These are phyloP conservation scores for Tanytarsus gracilentus DNA, from an alignment of 2,888 invertebrate species.

Conservation along the genomic window DNA sequence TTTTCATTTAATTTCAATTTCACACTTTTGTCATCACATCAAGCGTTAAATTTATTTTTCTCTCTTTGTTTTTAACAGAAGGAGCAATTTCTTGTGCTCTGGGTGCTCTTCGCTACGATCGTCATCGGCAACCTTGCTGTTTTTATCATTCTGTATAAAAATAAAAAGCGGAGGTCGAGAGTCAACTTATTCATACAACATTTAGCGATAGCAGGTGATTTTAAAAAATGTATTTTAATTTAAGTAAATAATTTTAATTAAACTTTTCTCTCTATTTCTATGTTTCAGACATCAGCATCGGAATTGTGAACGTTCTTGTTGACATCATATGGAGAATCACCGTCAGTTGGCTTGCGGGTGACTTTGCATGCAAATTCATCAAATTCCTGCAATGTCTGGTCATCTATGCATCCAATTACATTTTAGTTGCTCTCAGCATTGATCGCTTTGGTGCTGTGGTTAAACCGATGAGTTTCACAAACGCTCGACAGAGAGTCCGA, in stretches of 20 bases:
- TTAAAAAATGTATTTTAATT: neutral
- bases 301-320: slow-evolving; percentile 76
- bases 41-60: no score
- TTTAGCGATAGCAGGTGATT: slow-evolving; percentile 75
- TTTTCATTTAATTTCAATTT: no score
- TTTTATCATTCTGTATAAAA: slow-evolving; percentile 70
- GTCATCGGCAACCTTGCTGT: slow-evolving; percentile 81
- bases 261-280: slow-evolving; percentile 19
- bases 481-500: slow-evolving; percentile 76
- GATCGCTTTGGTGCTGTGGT: slow-evolving; percentile 90
- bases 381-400: slow-evolving; percentile 80
- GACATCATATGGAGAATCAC: slow-evolving; percentile 86
- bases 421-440: slow-evolving; percentile 82
- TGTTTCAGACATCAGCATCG: slow-evolving; percentile 85
- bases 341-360: slow-evolving; percentile 82
- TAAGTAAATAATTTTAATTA: neutral
- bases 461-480: slow-evolving; percentile 90
- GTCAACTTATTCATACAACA: slow-evolving; percentile 96
- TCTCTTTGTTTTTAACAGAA: no score
- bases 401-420: slow-evolving; percentile 87
- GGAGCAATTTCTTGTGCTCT: slow-evolving; percentile 77
- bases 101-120: slow-evolving; percentile 75
- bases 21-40: no score
- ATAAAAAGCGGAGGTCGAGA: slow-evolving; percentile 76
- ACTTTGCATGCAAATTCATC: slow-evolving; percentile 77